phyloP scores from a whole-genome alignment of 2,113 vertebrate genomes.

The Phrynosoma blainvillii region DNA sequence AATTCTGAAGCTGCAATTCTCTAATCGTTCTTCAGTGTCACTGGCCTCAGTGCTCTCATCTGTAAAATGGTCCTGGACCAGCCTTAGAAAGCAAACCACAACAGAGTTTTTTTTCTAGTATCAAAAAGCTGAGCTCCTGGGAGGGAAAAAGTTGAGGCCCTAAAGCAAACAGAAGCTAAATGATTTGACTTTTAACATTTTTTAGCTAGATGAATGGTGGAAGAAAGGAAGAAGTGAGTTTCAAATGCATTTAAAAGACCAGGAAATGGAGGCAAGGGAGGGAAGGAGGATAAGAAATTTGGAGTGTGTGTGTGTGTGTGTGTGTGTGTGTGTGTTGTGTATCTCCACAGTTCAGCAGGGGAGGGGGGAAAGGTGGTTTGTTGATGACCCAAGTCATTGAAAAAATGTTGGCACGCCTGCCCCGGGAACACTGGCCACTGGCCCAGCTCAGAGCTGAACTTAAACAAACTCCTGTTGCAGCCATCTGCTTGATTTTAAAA shows the following conservation, averaged over 20 bases:
- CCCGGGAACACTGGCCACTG: constrained; percentile 86
- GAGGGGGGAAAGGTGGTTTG: constrained; percentile 76
- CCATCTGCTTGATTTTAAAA: constrained; percentile 99
- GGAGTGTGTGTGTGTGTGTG: not conserved
- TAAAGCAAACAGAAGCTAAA: not conserved
- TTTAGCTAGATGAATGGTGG: too few species aligned
- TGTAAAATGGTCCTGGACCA: not conserved
- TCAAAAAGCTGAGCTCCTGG: not conserved
- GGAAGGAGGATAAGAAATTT: constrained; percentile 47
- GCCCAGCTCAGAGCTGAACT: constrained; percentile 97
- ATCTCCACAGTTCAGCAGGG: constrained; percentile 61
- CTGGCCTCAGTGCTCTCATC: not conserved
- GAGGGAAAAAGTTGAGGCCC: constrained; percentile 36
- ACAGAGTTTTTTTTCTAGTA: not conserved
- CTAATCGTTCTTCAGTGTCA: too few species aligned
- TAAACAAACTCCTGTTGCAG: constrained; percentile 99
- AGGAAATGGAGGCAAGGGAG: not conserved
- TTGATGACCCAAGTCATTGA: constrained; percentile 94
- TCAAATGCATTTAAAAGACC: not conserved
- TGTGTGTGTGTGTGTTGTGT: not conserved
- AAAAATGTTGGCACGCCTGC: constrained; percentile 90
- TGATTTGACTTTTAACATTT: not conserved
- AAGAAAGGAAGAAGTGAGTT: not conserved
- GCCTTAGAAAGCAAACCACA: not conserved
- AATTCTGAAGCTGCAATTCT: too few species aligned